Evolutionary conservation across 2,113 vertebrate genomes (phyloP).

Genomic region (Ictidomys tridecemlineatus): DNA sequence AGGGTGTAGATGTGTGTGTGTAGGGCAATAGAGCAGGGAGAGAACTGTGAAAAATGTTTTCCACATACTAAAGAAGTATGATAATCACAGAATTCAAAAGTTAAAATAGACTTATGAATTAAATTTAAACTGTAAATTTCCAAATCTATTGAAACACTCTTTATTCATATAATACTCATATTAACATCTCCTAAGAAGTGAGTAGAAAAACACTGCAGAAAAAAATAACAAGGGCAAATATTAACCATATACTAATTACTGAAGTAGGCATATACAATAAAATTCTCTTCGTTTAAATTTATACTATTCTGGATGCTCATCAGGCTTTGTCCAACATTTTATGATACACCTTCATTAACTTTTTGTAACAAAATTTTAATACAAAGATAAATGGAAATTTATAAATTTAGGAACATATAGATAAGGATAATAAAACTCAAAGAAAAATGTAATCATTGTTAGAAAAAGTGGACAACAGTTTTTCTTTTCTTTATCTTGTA

Average conservation of each 20-base stretch:
- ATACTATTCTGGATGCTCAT: background rate
- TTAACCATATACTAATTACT: background rate
- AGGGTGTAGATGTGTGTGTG: accelerated
- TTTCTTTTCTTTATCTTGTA: too few species aligned
- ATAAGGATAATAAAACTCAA: background rate
- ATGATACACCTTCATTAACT: background rate
- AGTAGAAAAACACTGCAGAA: background rate
- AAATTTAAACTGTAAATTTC: background rate
- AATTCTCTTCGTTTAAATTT: background rate
- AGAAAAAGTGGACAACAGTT: background rate
- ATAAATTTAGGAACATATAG: background rate
- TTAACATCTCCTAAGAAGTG: background rate
- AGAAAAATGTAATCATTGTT: background rate
- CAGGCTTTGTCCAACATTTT: slow-evolving; percentile 1
- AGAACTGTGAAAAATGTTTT: background rate
- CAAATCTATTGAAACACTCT: background rate
- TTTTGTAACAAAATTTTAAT: background rate
- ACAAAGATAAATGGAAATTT: background rate
- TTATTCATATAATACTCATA: background rate
- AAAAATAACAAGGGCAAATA: background rate
- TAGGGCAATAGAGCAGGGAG: accelerated
- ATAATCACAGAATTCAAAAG: background rate
- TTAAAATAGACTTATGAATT: background rate
- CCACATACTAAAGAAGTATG: background rate
- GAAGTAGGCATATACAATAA: background rate